Percentiles rank a stretch among this genome's conserved stretches.
Conservation (phyloP, 2,888 invertebrate genomes). For the Drosophila leonis region DNA sequence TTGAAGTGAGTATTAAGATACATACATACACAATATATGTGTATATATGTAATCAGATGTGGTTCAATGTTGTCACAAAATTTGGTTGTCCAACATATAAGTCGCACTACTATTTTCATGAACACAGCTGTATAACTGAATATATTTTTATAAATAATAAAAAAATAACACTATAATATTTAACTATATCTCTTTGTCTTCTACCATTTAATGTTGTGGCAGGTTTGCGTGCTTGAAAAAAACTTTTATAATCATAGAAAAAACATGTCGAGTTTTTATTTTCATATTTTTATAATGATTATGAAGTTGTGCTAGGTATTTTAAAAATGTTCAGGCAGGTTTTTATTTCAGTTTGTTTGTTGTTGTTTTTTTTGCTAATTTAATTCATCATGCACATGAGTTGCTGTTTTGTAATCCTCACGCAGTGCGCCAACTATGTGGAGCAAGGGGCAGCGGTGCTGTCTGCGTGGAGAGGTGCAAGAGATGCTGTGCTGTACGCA, state of each 20-base stretch:
- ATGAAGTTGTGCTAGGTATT: constrained; percentile 6
- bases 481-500: constrained; percentile 14
- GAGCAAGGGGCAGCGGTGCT: neutral
- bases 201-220: constrained; percentile 18
- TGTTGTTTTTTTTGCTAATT: constrained; percentile 65
- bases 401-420: constrained; percentile 74
- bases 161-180: neutral
- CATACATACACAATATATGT: no score
- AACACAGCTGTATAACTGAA: no score
- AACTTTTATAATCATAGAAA: constrained; percentile 6
- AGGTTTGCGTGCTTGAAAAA: constrained; percentile 8
- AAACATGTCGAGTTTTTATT: constrained; percentile 1
- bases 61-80: no score
- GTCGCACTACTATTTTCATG: no score
- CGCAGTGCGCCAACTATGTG: constrained; percentile 33
- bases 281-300: neutral
- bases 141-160: no score
- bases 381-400: constrained; percentile 79
- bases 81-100: no score
- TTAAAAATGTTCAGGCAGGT: constrained; percentile 14
- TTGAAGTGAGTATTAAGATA: no score
- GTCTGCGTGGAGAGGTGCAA: neutral
- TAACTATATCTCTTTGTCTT: neutral
- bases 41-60: no score
- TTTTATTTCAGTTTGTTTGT: constrained; percentile 15